phyloP scores from a whole-genome alignment of 2,888 invertebrate genomes.

The Cancer borealis region DNA sequence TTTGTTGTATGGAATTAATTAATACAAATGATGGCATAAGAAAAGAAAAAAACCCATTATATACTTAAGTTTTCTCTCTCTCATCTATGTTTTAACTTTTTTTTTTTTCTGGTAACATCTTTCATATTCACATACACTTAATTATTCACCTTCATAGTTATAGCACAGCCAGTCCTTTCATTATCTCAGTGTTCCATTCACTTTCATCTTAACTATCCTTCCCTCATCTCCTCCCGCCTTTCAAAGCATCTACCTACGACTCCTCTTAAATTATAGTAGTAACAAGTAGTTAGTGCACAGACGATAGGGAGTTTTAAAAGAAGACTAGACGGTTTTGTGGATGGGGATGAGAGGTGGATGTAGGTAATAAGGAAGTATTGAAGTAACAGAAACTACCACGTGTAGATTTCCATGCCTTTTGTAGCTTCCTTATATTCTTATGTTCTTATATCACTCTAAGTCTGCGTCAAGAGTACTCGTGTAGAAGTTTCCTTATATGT shows the following conservation, averaged over 20 bases:
- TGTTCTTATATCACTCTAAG: background rate
- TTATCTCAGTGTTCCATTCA: background rate
- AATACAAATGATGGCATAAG: background rate
- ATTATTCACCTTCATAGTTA: background rate
- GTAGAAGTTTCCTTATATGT: background rate
- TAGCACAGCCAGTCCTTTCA: background rate
- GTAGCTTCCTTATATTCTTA: too few relatives aligned
- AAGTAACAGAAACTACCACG: too few relatives aligned
- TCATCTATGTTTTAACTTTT: background rate
- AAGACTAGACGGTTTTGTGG: too few relatives aligned
- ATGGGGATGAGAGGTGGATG: too few relatives aligned
- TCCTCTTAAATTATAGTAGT: too few relatives aligned
- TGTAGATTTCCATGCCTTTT: too few relatives aligned
- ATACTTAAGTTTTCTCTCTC: background rate
- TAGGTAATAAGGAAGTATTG: too few relatives aligned
- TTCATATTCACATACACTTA: background rate
- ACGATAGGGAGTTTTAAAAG: too few relatives aligned
- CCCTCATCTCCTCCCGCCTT: too few relatives aligned
- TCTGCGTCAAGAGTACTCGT: background rate
- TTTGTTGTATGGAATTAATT: background rate
- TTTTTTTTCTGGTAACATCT: background rate
- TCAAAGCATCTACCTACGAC: background rate
- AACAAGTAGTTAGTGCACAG: too few relatives aligned
- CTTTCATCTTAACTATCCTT: background rate
- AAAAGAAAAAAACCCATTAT: background rate